These are phyloP conservation scores for Lycocorax pyrrhopterus DNA, from an alignment of 2,113 vertebrate genomes.

Conservation along the genomic window DNA sequence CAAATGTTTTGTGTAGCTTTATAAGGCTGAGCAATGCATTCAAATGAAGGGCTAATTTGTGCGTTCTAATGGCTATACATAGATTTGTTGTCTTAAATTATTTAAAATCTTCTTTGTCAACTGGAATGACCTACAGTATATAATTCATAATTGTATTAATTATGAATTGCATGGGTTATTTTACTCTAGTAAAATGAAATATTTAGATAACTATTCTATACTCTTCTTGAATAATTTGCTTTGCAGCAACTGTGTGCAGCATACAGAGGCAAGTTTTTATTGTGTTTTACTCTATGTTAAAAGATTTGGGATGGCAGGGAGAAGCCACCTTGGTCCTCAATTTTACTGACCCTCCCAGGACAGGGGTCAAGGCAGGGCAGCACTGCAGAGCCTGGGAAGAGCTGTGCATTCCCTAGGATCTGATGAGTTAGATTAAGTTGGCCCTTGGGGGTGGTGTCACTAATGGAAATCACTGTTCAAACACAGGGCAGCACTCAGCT, in stretches of 20 bases:
- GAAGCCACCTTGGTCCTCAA: background rate
- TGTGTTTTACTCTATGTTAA: background rate
- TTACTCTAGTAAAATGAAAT: conserved; percentile 4
- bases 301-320: background rate
- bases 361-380: background rate
- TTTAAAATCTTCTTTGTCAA: conserved; percentile 2
- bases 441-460: background rate
- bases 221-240: background rate
- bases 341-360: background rate
- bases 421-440: background rate
- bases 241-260: background rate
- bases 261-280: background rate
- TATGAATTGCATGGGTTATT: background rate
- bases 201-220: background rate
- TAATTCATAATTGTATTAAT: background rate
- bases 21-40: background rate
- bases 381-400: background rate
- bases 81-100: conserved; percentile 8
- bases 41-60: conserved; percentile 14
- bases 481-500: background rate
- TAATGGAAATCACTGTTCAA: background rate
- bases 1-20: conserved; percentile 15
- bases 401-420: background rate
- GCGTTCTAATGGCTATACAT: background rate
- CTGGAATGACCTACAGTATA: background rate